A percentile compares a stretch with the other conserved stretches of the same genome.
Evolutionary conservation across 2,888 invertebrate species (phyloP).

Genomic region (Cylloceria caligata): DNA sequence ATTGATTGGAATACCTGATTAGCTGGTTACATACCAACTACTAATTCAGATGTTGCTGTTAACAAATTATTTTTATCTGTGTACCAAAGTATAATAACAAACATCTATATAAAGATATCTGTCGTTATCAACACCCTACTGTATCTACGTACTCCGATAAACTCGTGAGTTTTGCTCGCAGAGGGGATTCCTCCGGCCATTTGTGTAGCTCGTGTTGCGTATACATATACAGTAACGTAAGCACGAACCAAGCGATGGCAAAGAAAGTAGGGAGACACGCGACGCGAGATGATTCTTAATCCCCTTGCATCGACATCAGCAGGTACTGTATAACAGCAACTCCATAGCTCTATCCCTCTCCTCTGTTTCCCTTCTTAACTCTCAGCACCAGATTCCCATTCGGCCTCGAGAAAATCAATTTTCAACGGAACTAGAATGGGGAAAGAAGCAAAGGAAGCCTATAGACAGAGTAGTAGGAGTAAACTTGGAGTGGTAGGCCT

Average conservation of each 20-base stretch:
- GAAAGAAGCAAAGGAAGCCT: slow-evolving; percentile 37
- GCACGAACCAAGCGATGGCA: background rate
- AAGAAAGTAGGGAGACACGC: slow-evolving; percentile 21
- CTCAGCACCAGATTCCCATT: slow-evolving; percentile 48
- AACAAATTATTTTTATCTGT: background rate
- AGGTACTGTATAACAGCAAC: background rate
- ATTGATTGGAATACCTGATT: too few relatives aligned
- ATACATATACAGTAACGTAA: slow-evolving; percentile 2
- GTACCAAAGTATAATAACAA: background rate
- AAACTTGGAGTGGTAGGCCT: slow-evolving; percentile 52
- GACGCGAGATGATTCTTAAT: slow-evolving; percentile 59
- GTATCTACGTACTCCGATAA: background rate
- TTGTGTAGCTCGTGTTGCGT: slow-evolving; percentile 2
- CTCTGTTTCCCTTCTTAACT: slow-evolving; percentile 35
- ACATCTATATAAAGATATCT: too few relatives aligned
- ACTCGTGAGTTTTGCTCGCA: background rate
- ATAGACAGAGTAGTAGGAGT: slow-evolving; percentile 29
- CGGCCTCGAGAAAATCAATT: slow-evolving; percentile 65
- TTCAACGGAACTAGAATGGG: slow-evolving; percentile 58
- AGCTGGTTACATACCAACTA: background rate
- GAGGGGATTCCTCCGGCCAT: background rate
- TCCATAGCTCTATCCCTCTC: background rate
- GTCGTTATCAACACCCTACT: background rate
- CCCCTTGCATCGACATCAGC: slow-evolving; percentile 43
- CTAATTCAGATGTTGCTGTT: slow-evolving; percentile 2